Percentiles rank a stretch among this genome's conserved stretches.
These are phyloP conservation scores for Peromyscus nudipes DNA, from an alignment of 2,797 vertebrate genomes.

Conservation along the genomic window DNA sequence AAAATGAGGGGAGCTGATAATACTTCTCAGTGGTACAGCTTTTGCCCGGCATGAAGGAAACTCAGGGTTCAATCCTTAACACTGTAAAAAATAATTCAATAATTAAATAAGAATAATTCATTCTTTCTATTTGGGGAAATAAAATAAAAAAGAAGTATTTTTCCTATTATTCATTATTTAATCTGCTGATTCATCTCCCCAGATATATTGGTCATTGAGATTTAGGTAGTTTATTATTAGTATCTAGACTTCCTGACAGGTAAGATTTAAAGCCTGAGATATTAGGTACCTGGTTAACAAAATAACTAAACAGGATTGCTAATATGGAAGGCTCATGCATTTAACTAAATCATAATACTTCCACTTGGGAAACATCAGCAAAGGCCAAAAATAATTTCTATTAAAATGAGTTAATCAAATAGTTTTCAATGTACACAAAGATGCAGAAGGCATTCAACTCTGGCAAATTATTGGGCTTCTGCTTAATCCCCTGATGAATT, in stretches of 20 bases:
- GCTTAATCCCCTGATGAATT: conserved; percentile 78
- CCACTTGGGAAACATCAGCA: conserved; percentile 33
- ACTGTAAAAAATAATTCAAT: neutral
- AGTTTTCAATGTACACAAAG: conserved; percentile 65
- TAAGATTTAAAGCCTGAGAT: neutral
- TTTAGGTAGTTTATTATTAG: neutral
- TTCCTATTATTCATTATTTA: neutral
- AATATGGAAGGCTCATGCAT: neutral
- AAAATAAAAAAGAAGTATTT: neutral
- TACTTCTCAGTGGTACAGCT: neutral
- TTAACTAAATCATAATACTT: conserved; percentile 28
- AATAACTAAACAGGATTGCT: neutral
- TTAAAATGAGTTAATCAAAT: conserved; percentile 62
- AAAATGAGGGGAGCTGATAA: neutral
- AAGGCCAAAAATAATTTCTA: conserved; percentile 58
- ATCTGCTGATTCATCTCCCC: neutral
- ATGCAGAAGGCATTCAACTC: conserved; percentile 62
- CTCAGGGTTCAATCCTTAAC: no score
- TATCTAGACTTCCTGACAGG: neutral
- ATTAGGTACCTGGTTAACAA: neutral
- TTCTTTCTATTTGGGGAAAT: neutral
- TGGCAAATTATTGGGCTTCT: conserved; percentile 73
- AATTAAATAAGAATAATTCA: neutral
- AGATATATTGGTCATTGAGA: neutral
- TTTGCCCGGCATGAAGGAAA: neutral